Evolutionary conservation across 2,888 invertebrate genomes (phyloP).

Genomic region (Chelonus formosanus): DNA sequence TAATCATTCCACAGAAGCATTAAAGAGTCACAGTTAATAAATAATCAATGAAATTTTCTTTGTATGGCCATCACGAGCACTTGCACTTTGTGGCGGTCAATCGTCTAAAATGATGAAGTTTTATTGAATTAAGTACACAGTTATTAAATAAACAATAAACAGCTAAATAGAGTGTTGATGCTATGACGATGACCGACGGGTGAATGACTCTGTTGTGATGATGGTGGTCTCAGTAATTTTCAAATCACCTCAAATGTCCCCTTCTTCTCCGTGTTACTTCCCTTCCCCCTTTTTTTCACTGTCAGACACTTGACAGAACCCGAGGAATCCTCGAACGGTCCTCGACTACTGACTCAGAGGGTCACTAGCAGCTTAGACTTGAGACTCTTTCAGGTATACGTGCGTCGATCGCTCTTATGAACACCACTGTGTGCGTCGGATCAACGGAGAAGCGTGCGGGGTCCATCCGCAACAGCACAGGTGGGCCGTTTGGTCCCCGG

Average conservation of each 20-base stretch:
- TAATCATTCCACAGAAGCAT: no score
- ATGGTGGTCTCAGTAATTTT: constrained; percentile 56
- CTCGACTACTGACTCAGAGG: constrained; percentile 4
- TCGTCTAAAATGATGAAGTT: neutral
- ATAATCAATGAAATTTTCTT: no score
- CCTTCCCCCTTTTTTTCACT: constrained; percentile 38
- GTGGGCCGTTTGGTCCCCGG: constrained; percentile 51
- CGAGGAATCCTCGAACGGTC: no score
- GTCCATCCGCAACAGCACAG: constrained; percentile 55
- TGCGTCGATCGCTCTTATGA: constrained; percentile 45
- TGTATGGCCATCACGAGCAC: no score
- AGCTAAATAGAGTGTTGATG: constrained; percentile 45
- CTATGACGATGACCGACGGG: constrained; percentile 57
- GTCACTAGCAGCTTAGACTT: constrained; percentile 9
- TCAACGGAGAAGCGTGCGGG: constrained; percentile 55
- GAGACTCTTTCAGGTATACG: neutral
- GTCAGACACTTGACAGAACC: no score
- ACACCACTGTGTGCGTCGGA: constrained; percentile 49
- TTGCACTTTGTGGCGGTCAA: no score
- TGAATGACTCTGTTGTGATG: constrained; percentile 57
- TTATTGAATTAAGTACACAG: constrained; percentile 1
- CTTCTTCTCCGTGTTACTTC: constrained; percentile 33
- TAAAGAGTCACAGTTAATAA: no score
- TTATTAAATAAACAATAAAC: constrained; percentile 14
- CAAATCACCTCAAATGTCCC: constrained; percentile 43